Conservation (phyloP, 2,797 vertebrate species). For the Dermochelys coriacea region DNA sequence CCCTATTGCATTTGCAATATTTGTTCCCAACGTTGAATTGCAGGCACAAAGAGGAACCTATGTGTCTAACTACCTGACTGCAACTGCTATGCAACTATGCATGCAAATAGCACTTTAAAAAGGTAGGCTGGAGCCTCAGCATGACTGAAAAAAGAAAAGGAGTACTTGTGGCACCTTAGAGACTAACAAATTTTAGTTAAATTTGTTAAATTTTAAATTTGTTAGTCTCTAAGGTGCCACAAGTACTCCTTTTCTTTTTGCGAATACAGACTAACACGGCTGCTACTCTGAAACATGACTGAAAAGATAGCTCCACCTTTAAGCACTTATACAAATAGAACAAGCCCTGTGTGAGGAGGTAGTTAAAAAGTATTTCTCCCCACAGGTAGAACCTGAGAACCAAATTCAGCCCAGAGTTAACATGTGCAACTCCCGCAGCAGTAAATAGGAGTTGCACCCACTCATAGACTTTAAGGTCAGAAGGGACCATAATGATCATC, state of each 20-base stretch:
- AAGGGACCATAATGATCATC: too few species aligned
- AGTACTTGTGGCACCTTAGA: too few species aligned
- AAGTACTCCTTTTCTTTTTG: too few species aligned
- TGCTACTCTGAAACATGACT: too few species aligned
- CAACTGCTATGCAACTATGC: background rate
- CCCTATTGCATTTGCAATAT: background rate
- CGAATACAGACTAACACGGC: too few species aligned
- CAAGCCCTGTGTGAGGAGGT: background rate
- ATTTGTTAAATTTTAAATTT: too few species aligned
- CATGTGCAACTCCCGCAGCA: background rate
- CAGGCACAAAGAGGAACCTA: fast-evolving
- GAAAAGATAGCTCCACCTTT: background rate
- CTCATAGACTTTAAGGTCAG: background rate
- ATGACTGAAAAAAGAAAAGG: background rate
- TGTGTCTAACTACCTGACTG: background rate
- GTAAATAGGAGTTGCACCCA: background rate
- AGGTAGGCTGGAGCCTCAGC: background rate
- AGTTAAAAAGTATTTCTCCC: background rate
- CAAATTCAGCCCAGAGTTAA: background rate
- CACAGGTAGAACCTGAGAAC: background rate
- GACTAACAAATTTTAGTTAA: too few species aligned
- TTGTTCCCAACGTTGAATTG: background rate
- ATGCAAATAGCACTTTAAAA: fast-evolving
- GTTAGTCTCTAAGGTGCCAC: too few species aligned
- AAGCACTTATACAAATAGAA: background rate